phyloP scores from a whole-genome alignment of 2,888 invertebrate genomes.

The Pammene fasciana region DNA sequence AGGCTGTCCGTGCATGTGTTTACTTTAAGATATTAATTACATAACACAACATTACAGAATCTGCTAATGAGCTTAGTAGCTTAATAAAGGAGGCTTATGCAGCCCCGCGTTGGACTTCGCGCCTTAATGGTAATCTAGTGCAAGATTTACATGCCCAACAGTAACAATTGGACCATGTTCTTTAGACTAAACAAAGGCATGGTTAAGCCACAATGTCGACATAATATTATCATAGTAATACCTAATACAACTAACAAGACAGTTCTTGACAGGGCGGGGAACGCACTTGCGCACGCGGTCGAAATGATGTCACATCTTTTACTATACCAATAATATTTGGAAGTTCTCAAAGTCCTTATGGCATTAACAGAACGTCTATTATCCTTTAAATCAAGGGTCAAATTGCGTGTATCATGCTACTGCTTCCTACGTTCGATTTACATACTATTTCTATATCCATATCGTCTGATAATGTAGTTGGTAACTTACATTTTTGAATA shows the following conservation, averaged over 20 bases:
- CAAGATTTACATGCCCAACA: constrained; percentile 67
- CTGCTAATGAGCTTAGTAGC: constrained; percentile 20
- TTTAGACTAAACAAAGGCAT: constrained; percentile 69
- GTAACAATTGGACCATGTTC: constrained; percentile 67
- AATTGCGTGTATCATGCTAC: background rate
- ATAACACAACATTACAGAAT: constrained; percentile 23
- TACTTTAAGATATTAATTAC: constrained; percentile 19
- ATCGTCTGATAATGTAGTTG: constrained; percentile 1
- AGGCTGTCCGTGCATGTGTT: background rate
- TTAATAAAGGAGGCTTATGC: constrained; percentile 10
- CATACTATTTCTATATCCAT: background rate
- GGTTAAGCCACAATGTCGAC: constrained; percentile 45
- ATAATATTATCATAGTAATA: constrained; percentile 42
- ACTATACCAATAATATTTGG: background rate
- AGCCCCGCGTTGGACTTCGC: constrained; percentile 41
- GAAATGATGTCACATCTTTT: constrained; percentile 14
- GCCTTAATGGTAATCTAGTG: constrained; percentile 61
- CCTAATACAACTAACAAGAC: constrained; percentile 42
- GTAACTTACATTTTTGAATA: background rate
- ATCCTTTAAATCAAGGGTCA: background rate
- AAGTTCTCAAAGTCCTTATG: background rate
- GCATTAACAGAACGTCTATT: background rate
- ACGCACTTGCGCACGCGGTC: constrained; percentile 24
- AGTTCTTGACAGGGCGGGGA: constrained; percentile 32
- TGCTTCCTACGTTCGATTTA: constrained; percentile 12